Evolutionary conservation across 92 coral and sea anemone genomes (phyloP).

Genomic region (Metridium senile): DNA sequence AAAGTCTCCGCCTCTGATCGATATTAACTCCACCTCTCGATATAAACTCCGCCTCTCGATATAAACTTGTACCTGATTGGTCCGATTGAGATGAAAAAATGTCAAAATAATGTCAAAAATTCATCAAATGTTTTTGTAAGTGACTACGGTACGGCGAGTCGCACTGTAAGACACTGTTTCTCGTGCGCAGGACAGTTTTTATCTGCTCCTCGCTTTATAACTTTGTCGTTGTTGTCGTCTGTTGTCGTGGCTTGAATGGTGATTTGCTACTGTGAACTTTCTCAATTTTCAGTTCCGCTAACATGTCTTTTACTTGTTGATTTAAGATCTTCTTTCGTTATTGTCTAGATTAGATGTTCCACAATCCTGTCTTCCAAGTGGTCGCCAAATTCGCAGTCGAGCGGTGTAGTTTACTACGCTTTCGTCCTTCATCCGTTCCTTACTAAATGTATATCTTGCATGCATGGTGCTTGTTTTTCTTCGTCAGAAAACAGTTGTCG

Average conservation of each 20-base stretch:
- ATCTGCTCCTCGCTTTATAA: conserved; percentile 15
- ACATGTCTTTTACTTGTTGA: conserved; percentile 69
- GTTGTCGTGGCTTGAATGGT: neutral
- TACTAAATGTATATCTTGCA: conserved; percentile 57
- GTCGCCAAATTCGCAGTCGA: conserved; percentile 53
- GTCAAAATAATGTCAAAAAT: too few relatives aligned
- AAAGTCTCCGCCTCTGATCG: too few relatives aligned
- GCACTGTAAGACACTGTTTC: conserved; percentile 53
- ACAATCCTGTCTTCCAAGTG: conserved; percentile 50
- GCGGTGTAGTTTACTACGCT: conserved; percentile 51
- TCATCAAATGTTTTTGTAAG: too few relatives aligned
- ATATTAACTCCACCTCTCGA: too few relatives aligned
- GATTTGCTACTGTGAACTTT: neutral
- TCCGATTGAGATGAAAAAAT: too few relatives aligned
- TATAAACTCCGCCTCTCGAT: too few relatives aligned
- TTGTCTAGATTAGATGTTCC: conserved; percentile 69
- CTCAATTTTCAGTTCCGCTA: conserved; percentile 24
- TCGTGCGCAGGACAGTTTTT: conserved; percentile 60
- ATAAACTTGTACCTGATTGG: too few relatives aligned
- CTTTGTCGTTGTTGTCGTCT: conserved; percentile 18
- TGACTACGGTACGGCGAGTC: too few relatives aligned
- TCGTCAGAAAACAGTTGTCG: conserved; percentile 40
- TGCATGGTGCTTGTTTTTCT: conserved; percentile 67
- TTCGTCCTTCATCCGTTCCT: conserved; percentile 35
- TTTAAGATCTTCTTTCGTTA: conserved; percentile 51